phyloP scores from a whole-genome alignment of 2,888 invertebrate species.

The Clunio marinus region DNA sequence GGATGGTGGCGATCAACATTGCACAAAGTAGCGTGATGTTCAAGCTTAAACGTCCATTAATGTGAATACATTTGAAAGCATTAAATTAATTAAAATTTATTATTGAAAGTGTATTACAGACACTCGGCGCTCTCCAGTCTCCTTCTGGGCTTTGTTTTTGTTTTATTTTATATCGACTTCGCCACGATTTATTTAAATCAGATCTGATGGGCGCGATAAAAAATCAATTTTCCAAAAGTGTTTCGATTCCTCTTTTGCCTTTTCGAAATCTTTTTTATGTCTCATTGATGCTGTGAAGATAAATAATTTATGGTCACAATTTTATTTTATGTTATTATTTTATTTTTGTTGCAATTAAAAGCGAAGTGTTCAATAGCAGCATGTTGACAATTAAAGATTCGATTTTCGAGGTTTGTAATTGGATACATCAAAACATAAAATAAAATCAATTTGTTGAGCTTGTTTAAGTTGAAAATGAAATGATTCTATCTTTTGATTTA shows the following conservation, averaged over 20 bases:
- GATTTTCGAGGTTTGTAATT: too few relatives aligned
- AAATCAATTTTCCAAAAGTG: constrained; percentile 33
- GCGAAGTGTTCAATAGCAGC: background rate
- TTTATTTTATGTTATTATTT: too few relatives aligned
- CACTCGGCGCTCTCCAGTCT: background rate
- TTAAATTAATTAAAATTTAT: constrained; percentile 20
- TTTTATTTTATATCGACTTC: background rate
- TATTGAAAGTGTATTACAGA: constrained; percentile 15
- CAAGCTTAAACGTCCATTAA: background rate
- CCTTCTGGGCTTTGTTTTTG: constrained; percentile 28
- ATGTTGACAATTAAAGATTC: constrained; percentile 9
- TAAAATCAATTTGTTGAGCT: too few relatives aligned
- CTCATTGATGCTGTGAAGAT: constrained; percentile 11
- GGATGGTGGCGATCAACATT: background rate
- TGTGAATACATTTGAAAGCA: background rate
- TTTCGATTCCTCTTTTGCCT: background rate
- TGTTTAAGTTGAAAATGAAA: too few relatives aligned
- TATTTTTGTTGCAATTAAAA: constrained; percentile 8
- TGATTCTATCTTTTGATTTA: too few relatives aligned
- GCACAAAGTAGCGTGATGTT: background rate
- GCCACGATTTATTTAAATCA: constrained; percentile 19
- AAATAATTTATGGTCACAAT: constrained; percentile 15
- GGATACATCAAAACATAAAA: too few relatives aligned
- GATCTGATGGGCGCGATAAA: constrained; percentile 30
- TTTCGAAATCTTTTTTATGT: background rate